A percentile compares a stretch with the other conserved stretches of the same genome.
These are phyloP conservation scores for Furcula furcula DNA, from an alignment of 2,888 invertebrate species.

Conservation along the genomic window DNA sequence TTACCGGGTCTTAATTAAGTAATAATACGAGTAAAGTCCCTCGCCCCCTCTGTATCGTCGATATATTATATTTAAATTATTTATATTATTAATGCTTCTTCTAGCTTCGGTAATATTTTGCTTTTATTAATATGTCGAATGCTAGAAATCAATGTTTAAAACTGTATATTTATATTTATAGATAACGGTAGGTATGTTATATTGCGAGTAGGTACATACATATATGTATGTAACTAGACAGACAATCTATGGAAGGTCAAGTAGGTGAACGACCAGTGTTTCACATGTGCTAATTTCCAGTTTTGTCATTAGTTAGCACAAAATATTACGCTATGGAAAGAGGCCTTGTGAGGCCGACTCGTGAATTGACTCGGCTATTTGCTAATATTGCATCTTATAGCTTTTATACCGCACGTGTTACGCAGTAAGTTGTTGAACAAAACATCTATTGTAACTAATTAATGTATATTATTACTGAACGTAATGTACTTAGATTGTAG, in stretches of 20 bases:
- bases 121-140: neutral
- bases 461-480: no score
- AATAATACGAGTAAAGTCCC: no score
- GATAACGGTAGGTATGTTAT: constrained; percentile 15
- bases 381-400: neutral
- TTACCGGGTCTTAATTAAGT: no score
- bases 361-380: constrained; percentile 17
- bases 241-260: constrained; percentile 18
- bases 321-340: constrained; percentile 43
- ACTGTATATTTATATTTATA: constrained; percentile 2
- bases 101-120: neutral
- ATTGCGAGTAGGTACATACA: constrained; percentile 16
- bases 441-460: no score
- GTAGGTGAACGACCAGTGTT: constrained; percentile 67
- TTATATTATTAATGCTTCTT: neutral
- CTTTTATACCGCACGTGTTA: neutral
- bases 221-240: constrained; percentile 12
- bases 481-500: no score
- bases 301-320: constrained; percentile 63
- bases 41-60: no score
- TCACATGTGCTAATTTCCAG: constrained; percentile 64
- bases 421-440: neutral
- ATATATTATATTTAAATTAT: neutral
- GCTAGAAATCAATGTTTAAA: neutral
- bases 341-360: constrained; percentile 34